Evolutionary conservation across 2,797 vertebrate species (phyloP).

Genomic region (Crenichthys baileyi): DNA sequence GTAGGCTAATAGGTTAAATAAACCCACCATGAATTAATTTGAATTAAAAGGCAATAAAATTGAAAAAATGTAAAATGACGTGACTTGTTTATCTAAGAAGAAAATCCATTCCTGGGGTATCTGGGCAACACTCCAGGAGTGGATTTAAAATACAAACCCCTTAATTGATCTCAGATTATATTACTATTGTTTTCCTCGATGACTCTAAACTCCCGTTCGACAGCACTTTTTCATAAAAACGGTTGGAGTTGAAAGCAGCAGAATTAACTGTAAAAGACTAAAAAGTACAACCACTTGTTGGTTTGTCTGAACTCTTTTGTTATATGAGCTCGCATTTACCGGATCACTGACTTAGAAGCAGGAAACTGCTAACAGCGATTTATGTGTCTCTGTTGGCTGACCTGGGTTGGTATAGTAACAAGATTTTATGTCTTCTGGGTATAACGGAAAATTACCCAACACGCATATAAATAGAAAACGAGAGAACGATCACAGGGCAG

Average conservation of each 20-base stretch:
- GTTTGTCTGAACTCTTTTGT: neutral
- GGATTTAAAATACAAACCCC: neutral
- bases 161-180: neutral
- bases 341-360: conserved; percentile 21
- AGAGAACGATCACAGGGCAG: neutral
- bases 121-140: neutral
- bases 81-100: neutral
- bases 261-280: neutral
- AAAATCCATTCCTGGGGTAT: no score
- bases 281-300: neutral
- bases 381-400: neutral
- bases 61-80: neutral
- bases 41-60: neutral
- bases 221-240: no score
- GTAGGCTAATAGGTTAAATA: neutral
- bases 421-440: conserved; percentile 1
- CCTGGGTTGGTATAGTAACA: conserved; percentile 27
- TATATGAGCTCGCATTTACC: neutral
- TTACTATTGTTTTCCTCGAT: neutral
- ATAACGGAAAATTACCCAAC: conserved; percentile 6
- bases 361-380: conserved; percentile 8
- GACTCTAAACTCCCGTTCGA: no score
- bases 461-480: neutral
- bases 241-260: neutral
- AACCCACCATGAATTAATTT: neutral